These are phyloP conservation scores for Lepidothrix coronata DNA, from an alignment of 2,113 vertebrate species.

Conservation along the genomic window DNA sequence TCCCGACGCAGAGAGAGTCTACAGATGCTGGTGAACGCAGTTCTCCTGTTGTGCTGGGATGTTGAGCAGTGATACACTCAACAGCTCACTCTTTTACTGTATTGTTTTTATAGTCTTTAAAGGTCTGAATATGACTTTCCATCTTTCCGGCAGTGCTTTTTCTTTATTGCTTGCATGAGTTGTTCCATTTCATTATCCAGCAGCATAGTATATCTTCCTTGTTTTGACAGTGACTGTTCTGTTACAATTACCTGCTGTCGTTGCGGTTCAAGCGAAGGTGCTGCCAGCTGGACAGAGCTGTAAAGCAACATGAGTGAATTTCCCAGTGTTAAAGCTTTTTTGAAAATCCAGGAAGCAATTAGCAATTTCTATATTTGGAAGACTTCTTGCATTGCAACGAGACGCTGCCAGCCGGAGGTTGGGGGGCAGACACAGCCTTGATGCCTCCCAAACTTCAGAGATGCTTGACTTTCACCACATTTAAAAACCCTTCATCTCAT, in stretches of 20 bases:
- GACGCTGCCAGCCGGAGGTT: background rate
- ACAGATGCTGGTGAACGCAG: background rate
- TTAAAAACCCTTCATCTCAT: background rate
- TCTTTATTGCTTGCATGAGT: conserved; percentile 49
- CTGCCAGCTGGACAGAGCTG: conserved; percentile 65
- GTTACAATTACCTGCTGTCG: conserved; percentile 69
- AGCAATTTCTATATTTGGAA: conserved; percentile 32
- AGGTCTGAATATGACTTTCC: conserved; percentile 16
- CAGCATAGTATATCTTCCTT: conserved; percentile 25
- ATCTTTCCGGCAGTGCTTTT: background rate
- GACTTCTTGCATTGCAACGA: background rate
- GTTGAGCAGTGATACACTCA: background rate
- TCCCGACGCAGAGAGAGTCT: fast-evolving
- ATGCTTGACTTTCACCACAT: background rate
- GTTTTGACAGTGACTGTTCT: conserved; percentile 52
- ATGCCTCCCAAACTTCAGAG: conserved; percentile 12
- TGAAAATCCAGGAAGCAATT: conserved; percentile 54
- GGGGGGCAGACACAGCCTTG: background rate
- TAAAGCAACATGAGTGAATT: conserved; percentile 40
- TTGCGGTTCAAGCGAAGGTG: conserved; percentile 29
- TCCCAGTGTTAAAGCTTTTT: background rate
- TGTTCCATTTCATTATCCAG: conserved; percentile 61
- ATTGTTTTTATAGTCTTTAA: conserved; percentile 43
- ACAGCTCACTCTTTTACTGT: background rate
- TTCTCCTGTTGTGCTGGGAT: background rate